Evolutionary conservation across 2,888 invertebrate species (phyloP), one percentile per base, ranked within the genome.

Genomic region (Drosophila demipolita): DNA sequence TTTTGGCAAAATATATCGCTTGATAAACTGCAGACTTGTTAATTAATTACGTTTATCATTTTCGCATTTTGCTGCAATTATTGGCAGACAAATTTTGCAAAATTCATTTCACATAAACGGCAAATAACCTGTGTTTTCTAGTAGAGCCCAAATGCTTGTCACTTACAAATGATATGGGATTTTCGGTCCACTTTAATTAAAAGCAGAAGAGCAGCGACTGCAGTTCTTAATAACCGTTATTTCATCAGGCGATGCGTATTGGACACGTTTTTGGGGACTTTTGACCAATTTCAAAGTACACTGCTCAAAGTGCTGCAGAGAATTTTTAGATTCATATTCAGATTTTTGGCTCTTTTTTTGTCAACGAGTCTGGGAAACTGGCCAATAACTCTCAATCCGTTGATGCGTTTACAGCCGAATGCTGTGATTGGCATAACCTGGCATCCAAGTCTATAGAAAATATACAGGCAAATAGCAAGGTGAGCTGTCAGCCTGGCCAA

Each of bases 21-120:
- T 42, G 42, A 36, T 64, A 38, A 48, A 48, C 54, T 55, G 50
- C 38, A 66, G n/a, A 59, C 53, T 49, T 78, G 29, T 73, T 69
- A 73, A 81, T 79, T 77, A 77, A 81, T 81, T 73, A 62, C 64
- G 53, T 61, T 81, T 70, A 70, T 73, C 70, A 70, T 61, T 63
- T 73, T 64, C 17, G 48, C 23, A 20, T 3, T 59, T 62, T 65
- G 45, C 33, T 48, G 8, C 26, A 15, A 15, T 33, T 36, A 20
- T 45, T 12, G 20, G 20, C 45, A 20, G 20, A 12, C 20, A 45
- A 20, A 20, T 36, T 45, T 45, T 7, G 3, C 20, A 45, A 40
- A 45, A 20, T 3, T 15, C n/a, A 1, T n/a, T 40, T 8, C 38
- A 40, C 9, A 40, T 9, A 40, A 17, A 40, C 9, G n/a, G 40